phyloP scores from a whole-genome alignment of 2,797 vertebrate genomes.

The Rhinatrema bivittatum region DNA sequence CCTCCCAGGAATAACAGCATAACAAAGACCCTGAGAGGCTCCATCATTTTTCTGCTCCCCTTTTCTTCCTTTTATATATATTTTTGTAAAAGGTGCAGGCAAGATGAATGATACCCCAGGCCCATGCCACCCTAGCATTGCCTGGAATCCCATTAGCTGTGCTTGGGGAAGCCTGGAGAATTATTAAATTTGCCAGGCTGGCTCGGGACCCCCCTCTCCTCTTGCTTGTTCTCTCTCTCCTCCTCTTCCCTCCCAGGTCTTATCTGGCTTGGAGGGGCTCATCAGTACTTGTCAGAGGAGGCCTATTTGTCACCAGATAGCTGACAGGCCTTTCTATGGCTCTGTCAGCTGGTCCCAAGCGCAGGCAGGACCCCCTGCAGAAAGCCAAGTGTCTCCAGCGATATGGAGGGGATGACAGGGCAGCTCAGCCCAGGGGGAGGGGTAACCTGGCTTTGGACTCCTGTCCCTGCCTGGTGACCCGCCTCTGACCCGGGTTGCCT shows the following conservation, averaged over 20 bases:
- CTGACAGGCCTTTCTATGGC: conserved; percentile 28
- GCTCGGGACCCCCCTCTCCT: neutral
- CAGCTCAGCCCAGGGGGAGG: neutral
- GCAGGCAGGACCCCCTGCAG: neutral
- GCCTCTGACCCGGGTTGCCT: conserved; percentile 7
- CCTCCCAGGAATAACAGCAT: conserved; percentile 16
- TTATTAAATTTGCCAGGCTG: no score
- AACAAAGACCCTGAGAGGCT: conserved; percentile 39
- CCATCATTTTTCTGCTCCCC: conserved; percentile 37
- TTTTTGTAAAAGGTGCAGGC: conserved; percentile 41
- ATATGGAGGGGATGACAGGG: rapidly evolving
- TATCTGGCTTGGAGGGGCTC: neutral
- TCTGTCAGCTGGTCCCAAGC: conserved; percentile 14
- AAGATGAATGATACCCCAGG: conserved; percentile 42
- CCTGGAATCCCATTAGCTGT: conserved; percentile 7
- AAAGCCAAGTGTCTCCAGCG: conserved; percentile 12
- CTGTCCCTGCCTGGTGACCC: neutral
- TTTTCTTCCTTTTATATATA: conserved; percentile 46
- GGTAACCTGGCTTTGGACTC: neutral
- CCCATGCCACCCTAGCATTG: conserved; percentile 18
- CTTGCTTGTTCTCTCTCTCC: no score
- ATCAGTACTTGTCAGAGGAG: conserved; percentile 22
- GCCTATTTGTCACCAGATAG: conserved; percentile 7
- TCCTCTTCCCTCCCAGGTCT: neutral
- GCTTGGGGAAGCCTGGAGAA: no score